Evolutionary conservation across 1,140 invertebrate species (phyloP).

Genomic region (Coelopa frigida): DNA sequence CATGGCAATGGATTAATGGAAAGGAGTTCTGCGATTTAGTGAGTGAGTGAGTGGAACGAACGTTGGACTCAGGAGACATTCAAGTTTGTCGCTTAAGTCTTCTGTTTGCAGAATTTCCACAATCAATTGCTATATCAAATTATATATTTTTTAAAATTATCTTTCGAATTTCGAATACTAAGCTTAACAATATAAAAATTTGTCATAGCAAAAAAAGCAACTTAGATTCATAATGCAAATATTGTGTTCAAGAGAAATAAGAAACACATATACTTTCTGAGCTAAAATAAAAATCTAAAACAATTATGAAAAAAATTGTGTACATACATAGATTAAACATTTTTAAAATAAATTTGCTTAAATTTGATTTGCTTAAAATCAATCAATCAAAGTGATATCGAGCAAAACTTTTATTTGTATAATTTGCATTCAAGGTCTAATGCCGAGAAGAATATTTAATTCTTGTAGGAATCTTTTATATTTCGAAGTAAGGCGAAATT

Average conservation of each 20-base stretch:
- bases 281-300: background rate
- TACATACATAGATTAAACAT: too few relatives aligned
- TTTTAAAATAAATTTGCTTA: too few relatives aligned
- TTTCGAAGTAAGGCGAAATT: too few relatives aligned
- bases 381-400: too few relatives aligned
- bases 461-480: too few relatives aligned
- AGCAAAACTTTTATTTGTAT: too few relatives aligned
- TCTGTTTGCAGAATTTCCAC: constrained; percentile 23
- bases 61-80: constrained; percentile 2
- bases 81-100: constrained; percentile 29
- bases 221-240: background rate
- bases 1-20: constrained; percentile 14
- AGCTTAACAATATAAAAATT: background rate
- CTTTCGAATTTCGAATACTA: constrained; percentile 17
- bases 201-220: constrained; percentile 2
- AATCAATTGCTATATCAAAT: constrained; percentile 9
- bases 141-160: constrained; percentile 12
- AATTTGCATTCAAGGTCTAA: too few relatives aligned
- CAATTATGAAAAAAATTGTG: too few relatives aligned
- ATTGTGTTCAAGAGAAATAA: too few relatives aligned
- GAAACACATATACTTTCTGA: background rate
- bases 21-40: constrained; percentile 4
- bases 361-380: too few relatives aligned
- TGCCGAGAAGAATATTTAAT: too few relatives aligned
- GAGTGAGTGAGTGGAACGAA: constrained; percentile 12